A percentile compares a stretch with the other conserved stretches of the same genome.
These are phyloP conservation scores for Notolabrus celidotus DNA, from an alignment of 2,797 vertebrate genomes.

Conservation along the genomic window DNA sequence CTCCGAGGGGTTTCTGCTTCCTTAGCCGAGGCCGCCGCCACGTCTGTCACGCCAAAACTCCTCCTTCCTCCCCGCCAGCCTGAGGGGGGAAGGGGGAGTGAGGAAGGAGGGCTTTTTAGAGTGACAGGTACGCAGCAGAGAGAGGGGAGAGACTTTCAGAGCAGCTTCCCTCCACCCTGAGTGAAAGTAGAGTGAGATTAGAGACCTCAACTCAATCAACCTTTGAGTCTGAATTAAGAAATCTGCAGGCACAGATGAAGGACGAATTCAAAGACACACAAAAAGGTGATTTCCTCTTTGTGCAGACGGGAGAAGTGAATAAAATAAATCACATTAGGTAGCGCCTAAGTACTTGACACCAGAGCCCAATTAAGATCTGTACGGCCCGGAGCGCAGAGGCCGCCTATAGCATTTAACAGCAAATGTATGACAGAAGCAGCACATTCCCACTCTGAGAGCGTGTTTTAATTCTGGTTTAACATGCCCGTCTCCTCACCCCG, in stretches of 20 bases:
- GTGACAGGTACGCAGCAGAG: constrained; percentile 47
- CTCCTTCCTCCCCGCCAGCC: not conserved
- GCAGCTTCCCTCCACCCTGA: not conserved
- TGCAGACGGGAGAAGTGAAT: constrained; percentile 47
- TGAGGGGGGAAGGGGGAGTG: too few species aligned
- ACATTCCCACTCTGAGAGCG: constrained; percentile 62
- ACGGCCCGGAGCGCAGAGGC: constrained; percentile 18
- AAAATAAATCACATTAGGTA: constrained; percentile 55
- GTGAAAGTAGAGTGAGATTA: constrained; percentile 38
- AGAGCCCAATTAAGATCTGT: constrained; percentile 58
- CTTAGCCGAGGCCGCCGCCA: constrained; percentile 48
- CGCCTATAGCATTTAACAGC: constrained; percentile 56
- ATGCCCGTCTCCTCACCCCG: constrained; percentile 44
- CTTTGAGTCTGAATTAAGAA: constrained; percentile 46
- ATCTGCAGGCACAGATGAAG: constrained; percentile 1
- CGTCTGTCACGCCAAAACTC: constrained; percentile 56
- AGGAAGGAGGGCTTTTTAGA: too few species aligned
- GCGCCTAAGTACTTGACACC: constrained; percentile 44
- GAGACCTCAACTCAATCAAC: constrained; percentile 40
- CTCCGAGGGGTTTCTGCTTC: constrained; percentile 71
- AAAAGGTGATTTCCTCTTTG: not conserved
- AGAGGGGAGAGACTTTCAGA: constrained; percentile 2
- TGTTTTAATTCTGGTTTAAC: constrained; percentile 68
- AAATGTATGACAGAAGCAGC: constrained; percentile 54
- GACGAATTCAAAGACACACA: too few species aligned